Base-by-base conservation (phyloP, 2,888 invertebrate species). In the Anagyrus pseudococci region DNA sequence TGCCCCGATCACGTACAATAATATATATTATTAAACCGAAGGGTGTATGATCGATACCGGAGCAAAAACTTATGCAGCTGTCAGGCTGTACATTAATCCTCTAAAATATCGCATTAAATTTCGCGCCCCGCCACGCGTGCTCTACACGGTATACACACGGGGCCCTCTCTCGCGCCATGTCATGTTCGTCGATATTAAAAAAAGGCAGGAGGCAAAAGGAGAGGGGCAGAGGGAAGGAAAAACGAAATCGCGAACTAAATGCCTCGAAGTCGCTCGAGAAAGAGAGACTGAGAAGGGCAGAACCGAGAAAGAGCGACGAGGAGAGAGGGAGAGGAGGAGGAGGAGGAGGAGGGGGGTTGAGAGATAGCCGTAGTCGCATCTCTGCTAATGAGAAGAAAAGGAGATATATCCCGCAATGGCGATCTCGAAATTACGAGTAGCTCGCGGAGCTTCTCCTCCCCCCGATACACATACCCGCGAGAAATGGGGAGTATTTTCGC, bases 361-460 rank as follows among this genome's bases (percentile, higher is more conserved):
- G n/a, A n/a, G n/a, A n/a, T n/a, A n/a, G n/a, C n/a, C n/a, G n/a
- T n/a, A n/a, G n/a, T n/a, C n/a, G n/a, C 48, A 22, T 52, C 33
- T 59, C 29, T 37, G 19, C 57, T 58, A 58, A 58, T 58, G 62
- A 52, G 62, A 62, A 59, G 56, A 64, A 60, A 59, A 56, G 59
- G 33, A 55, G 44, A 13, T 6, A 13, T 13, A 49, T 54, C 25
- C 43, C 29, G 54, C 48, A 63, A 63, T 50, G 56, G 52, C 52
- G 59, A 52, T 64, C 56, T 64, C 55, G 55, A 64, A 64, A 64
- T 64, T 64, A 59, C 59, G 59, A 59, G 59, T 64, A 59, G 59
- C 59, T 64, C 41, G 41, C 55, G 46, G 58, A 43, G 13, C 43
- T 41, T 48, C n/a, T 37, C 29, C 33, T 48, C 48, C 22, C 43